Evolutionary conservation across 2,888 invertebrate species (phyloP).

Genomic region (Tetanocera ferruginea): DNA sequence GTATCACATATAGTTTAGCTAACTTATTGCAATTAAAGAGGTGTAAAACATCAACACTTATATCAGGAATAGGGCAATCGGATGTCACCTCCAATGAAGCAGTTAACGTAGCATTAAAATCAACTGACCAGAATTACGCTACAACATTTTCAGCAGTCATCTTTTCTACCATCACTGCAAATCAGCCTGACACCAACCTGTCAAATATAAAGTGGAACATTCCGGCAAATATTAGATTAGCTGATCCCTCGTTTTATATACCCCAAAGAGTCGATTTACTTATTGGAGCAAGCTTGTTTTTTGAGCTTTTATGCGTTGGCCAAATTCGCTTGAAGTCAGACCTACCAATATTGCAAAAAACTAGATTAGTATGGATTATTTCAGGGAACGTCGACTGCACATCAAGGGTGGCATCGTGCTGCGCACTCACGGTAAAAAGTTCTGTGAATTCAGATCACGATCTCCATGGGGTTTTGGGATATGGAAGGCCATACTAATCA

Average conservation of each 20-base stretch:
- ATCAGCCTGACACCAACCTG: background rate
- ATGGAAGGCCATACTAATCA: background rate
- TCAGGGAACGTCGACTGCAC: too few species aligned
- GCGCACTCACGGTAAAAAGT: background rate
- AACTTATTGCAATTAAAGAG: background rate
- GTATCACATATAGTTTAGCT: background rate
- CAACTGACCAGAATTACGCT: background rate
- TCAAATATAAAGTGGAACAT: background rate
- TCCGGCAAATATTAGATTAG: background rate
- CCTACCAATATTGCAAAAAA: constrained; percentile 32
- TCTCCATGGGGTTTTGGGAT: background rate
- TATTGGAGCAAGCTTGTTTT: background rate
- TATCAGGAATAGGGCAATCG: background rate
- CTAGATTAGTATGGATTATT: constrained; percentile 6
- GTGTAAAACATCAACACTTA: background rate
- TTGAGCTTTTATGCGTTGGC: too few species aligned
- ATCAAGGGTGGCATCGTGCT: too few species aligned
- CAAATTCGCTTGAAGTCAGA: background rate
- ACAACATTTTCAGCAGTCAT: background rate
- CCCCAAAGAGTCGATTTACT: background rate
- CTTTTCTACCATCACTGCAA: background rate
- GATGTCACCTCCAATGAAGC: background rate
- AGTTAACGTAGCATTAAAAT: background rate
- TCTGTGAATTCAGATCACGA: background rate
- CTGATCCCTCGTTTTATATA: background rate